A percentile compares a stretch with the other conserved stretches of the same genome.
Conservation (phyloP, 2,113 vertebrate species). For the Spea bombifrons region DNA sequence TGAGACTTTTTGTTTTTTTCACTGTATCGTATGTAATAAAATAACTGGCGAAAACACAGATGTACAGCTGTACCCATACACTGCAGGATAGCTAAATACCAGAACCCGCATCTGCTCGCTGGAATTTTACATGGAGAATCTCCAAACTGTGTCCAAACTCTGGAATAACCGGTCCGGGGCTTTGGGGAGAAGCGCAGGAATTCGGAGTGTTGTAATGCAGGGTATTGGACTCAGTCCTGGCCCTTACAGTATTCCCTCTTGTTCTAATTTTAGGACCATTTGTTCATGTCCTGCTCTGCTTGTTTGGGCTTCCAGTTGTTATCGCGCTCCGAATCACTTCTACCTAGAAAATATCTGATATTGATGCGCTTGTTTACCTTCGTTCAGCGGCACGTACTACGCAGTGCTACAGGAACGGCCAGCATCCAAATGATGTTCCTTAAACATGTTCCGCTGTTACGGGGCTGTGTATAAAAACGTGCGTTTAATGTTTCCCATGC, state of each 20-base stretch:
- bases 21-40: too few species aligned
- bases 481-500: too few species aligned
- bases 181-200: constrained; percentile 66
- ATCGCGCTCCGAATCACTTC: background rate
- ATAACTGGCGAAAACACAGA: too few species aligned
- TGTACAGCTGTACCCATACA: too few species aligned
- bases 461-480: too few species aligned
- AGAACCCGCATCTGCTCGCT: constrained; percentile 67
- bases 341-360: background rate
- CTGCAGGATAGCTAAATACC: too few species aligned
- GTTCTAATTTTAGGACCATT: constrained; percentile 67
- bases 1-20: too few species aligned
- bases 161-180: constrained; percentile 66
- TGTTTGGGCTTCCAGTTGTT: background rate
- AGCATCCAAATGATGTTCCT: too few species aligned
- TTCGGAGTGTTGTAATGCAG: constrained; percentile 72
- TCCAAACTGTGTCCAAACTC: constrained; percentile 69
- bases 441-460: too few species aligned
- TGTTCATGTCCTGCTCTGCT: constrained; percentile 46
- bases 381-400: too few species aligned
- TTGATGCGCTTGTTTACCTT: background rate
- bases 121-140: constrained; percentile 68
- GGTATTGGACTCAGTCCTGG: constrained; percentile 64
- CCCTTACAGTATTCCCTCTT: constrained; percentile 70
- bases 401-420: too few species aligned